phyloP scores from a whole-genome alignment of 1,140 invertebrate species.

The Copidosoma floridanum region DNA sequence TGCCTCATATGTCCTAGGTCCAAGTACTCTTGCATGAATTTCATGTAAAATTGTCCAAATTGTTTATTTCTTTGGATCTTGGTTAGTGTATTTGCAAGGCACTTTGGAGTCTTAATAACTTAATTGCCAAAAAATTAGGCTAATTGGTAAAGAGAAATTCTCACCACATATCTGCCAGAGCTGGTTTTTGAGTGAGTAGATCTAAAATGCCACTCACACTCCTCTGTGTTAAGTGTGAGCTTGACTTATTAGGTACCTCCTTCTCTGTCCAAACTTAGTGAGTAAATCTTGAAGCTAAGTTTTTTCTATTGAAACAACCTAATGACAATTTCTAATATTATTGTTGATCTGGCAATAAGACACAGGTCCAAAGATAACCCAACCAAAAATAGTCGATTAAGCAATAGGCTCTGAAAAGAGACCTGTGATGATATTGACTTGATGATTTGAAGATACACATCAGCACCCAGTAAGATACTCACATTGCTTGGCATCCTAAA shows the following conservation, averaged over 20 bases:
- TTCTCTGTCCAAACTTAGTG: not conserved
- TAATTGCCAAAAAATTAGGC: not conserved
- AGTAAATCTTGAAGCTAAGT: no score
- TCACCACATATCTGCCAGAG: not conserved
- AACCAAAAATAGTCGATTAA: no score
- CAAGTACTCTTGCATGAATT: slow-evolving; percentile 44
- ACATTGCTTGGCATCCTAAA: no score
- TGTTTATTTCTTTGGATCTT: slow-evolving; percentile 3
- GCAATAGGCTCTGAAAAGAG: no score
- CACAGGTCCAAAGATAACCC: no score
- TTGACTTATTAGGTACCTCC: not conserved
- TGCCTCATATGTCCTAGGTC: slow-evolving; percentile 41
- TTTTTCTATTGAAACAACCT: no score
- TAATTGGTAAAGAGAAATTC: not conserved
- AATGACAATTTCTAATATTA: no score
- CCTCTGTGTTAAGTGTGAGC: not conserved
- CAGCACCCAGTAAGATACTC: no score
- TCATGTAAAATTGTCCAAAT: slow-evolving; percentile 28
- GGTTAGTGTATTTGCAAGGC: not conserved
- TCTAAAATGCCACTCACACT: not conserved
- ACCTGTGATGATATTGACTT: no score
- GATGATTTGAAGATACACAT: no score
- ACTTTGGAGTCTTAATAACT: not conserved
- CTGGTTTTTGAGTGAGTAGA: not conserved
- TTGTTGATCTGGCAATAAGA: no score